Evolutionary conservation across 1,140 invertebrate genomes (phyloP).

Genomic region (Nephila pilipes): DNA sequence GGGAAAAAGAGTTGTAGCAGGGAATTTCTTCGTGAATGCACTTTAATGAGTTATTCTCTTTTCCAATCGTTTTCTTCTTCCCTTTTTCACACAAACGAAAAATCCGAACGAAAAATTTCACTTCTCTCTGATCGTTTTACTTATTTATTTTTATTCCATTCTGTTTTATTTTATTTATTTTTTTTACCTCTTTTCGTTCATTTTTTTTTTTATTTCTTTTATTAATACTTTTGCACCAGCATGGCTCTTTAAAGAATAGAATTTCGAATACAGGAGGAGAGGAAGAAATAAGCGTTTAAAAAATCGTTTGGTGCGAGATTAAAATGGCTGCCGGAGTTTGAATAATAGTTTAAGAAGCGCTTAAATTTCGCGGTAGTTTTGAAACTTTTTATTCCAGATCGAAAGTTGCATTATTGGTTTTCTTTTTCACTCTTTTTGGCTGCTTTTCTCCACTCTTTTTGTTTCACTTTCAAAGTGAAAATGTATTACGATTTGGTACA

Average conservation of each 20-base stretch:
- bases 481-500: constrained; percentile 53
- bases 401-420: constrained; percentile 5
- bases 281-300: constrained; percentile 39
- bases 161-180: background rate
- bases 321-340: constrained; percentile 64
- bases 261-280: constrained; percentile 20
- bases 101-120: constrained; percentile 58
- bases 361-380: constrained; percentile 67
- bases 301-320: constrained; percentile 71
- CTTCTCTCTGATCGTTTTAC: constrained; percentile 63
- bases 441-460: background rate
- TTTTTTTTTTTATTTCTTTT: background rate
- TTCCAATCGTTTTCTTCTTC: constrained; percentile 62
- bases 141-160: constrained; percentile 20
- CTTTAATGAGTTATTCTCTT: constrained; percentile 75
- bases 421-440: background rate
- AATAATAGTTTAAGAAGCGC: constrained; percentile 73
- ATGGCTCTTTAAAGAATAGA: constrained; percentile 34
- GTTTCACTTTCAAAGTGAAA: background rate
- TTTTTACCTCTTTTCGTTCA: background rate
- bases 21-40: constrained; percentile 73
- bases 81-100: constrained; percentile 40
- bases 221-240: constrained; percentile 19
- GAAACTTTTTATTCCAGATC: constrained; percentile 47
- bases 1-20: constrained; percentile 59